A percentile compares a stretch with the other conserved stretches of the same genome.
phyloP scores from a whole-genome alignment of 2,797 vertebrate genomes.

The Acanthornis magna region DNA sequence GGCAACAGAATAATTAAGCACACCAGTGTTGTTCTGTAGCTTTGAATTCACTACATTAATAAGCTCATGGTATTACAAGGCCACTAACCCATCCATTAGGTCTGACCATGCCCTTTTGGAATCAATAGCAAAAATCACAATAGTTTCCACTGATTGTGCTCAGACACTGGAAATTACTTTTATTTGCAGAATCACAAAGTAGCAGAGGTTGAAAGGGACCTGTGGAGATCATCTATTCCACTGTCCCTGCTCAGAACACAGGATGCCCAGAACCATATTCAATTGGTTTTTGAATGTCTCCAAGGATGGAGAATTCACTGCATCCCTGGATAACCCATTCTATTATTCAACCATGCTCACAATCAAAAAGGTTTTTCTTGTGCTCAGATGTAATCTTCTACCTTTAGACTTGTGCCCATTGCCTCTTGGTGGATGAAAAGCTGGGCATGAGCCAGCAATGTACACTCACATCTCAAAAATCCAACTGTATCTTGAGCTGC shows the following conservation, averaged over 20 bases:
- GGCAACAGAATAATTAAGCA: slow-evolving; percentile 4
- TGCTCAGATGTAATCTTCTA: neutral
- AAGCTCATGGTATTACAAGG: neutral
- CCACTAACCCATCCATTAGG: neutral
- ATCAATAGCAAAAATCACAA: neutral
- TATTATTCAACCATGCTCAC: neutral
- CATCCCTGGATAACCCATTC: neutral
- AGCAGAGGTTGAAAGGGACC: neutral
- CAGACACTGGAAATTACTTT: neutral
- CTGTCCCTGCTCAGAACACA: neutral
- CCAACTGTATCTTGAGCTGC: neutral
- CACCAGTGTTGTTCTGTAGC: neutral
- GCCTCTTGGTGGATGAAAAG: neutral
- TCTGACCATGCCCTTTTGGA: neutral
- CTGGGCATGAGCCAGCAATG: neutral
- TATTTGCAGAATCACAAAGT: neutral
- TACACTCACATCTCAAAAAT: neutral
- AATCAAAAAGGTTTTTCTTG: neutral
- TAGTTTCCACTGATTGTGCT: neutral
- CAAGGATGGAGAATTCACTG: neutral
- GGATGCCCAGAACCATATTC: neutral
- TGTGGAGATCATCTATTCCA: neutral
- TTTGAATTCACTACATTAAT: slow-evolving; percentile 5
- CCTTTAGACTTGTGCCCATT: neutral
- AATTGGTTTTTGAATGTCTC: neutral